A percentile compares a stretch with the other conserved stretches of the same genome.
Evolutionary conservation across 2,797 vertebrate species (phyloP).

Genomic region (Nothura maculosa): DNA sequence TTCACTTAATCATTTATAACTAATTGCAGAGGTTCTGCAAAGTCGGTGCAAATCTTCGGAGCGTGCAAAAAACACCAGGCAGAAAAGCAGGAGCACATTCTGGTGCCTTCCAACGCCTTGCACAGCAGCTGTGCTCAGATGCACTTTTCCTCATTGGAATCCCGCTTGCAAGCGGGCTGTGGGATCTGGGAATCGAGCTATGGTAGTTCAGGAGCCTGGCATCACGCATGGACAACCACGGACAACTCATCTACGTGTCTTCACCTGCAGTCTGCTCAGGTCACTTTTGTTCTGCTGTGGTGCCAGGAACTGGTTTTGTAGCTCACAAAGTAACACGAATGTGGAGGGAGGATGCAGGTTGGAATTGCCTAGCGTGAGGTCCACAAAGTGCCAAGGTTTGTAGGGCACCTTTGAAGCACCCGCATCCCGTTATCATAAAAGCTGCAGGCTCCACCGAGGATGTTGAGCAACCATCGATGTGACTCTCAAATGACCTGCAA

Average conservation of each 20-base stretch:
- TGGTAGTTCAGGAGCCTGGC: neutral
- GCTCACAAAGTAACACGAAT: accelerated
- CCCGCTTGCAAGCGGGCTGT: neutral
- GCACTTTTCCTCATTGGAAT: neutral
- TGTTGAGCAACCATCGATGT: neutral
- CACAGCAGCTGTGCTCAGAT: neutral
- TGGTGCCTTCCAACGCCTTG: neutral
- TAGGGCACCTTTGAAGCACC: accelerated
- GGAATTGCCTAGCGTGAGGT: neutral
- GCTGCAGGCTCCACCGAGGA: neutral
- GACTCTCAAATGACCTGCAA: neutral
- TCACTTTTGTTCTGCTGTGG: neutral
- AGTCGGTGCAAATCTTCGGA: neutral
- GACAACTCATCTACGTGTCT: too few species aligned
- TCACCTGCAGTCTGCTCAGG: neutral
- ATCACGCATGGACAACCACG: accelerated
- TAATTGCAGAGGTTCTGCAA: neutral
- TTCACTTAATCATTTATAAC: conserved; percentile 31
- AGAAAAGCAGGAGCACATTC: neutral
- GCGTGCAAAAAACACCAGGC: neutral
- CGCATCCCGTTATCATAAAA: neutral
- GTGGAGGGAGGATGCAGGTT: accelerated
- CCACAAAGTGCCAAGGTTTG: neutral
- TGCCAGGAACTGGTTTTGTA: neutral
- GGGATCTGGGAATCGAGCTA: neutral